A percentile compares a stretch with the other conserved stretches of the same genome.
Evolutionary conservation across 35 echinoderm and acorn worm species (phyloP).

Genomic region (Patiria miniata): DNA sequence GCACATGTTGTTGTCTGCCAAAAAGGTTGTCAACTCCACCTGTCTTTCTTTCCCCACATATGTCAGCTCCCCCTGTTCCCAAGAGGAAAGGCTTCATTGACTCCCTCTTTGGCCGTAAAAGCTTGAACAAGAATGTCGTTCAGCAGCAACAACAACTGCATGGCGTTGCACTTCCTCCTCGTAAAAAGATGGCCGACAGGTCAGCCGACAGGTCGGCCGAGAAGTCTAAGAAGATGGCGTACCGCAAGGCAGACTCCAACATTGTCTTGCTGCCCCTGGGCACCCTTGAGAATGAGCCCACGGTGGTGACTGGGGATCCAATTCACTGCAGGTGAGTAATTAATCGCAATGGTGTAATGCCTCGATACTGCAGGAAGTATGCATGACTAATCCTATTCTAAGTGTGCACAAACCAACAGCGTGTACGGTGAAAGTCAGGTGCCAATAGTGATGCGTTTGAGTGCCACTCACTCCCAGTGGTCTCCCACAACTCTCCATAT

Average conservation of each 20-base stretch:
- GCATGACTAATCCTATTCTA: too few relatives aligned
- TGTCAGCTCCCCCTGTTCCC: not conserved
- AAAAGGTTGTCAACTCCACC: too few relatives aligned
- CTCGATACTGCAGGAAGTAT: constrained; percentile 4
- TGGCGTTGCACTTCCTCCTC: not conserved
- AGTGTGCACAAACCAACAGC: too few relatives aligned
- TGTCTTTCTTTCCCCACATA: too few relatives aligned
- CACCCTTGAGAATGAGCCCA: constrained; percentile 82
- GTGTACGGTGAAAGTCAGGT: too few relatives aligned
- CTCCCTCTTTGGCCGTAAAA: not conserved
- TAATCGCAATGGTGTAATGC: constrained; percentile 69
- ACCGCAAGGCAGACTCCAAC: constrained; percentile 71
- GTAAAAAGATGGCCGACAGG: too few relatives aligned
- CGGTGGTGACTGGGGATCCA: constrained; percentile 88
- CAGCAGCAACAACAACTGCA: not conserved
- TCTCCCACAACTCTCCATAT: too few relatives aligned
- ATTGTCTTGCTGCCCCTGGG: constrained; percentile 84
- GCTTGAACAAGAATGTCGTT: not conserved
- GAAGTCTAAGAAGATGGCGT: constrained; percentile 30
- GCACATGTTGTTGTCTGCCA: too few relatives aligned
- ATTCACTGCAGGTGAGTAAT: constrained; percentile 55
- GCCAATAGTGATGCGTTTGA: too few relatives aligned
- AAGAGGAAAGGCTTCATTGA: not conserved
- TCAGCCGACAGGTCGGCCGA: not conserved
- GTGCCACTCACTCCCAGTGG: too few relatives aligned